Percentiles rank a stretch among this genome's conserved stretches.
These are phyloP conservation scores for Gisinianus flammeolus DNA, from an alignment of 2,888 invertebrate species.

Conservation along the genomic window DNA sequence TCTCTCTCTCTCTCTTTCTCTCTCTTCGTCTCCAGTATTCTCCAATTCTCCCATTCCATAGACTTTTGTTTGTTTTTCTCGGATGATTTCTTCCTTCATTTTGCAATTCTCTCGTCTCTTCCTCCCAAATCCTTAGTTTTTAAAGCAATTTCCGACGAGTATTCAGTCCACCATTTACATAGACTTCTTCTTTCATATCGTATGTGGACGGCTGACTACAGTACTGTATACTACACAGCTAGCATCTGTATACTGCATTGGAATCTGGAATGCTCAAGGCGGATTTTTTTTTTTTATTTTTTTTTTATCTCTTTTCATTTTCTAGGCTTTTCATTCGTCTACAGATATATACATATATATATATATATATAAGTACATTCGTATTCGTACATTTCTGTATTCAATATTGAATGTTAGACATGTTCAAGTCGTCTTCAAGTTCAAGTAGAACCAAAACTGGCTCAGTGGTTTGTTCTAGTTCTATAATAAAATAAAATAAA, in stretches of 20 bases:
- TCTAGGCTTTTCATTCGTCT: not conserved
- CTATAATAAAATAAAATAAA: too few relatives aligned
- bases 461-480: too few relatives aligned
- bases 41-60: not conserved
- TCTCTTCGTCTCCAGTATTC: not conserved
- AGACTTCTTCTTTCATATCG: not conserved
- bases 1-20: slow-evolving; percentile 28
- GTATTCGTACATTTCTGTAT: too few relatives aligned
- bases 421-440: too few relatives aligned
- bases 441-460: too few relatives aligned
- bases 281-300: not conserved
- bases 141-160: slow-evolving; percentile 3
- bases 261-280: not conserved
- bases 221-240: too few relatives aligned
- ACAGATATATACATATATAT: not conserved
- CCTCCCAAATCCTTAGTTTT: not conserved
- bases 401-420: too few relatives aligned
- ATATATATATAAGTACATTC: not conserved
- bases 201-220: not conserved
- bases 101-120: slow-evolving; percentile 19
- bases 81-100: slow-evolving; percentile 37
- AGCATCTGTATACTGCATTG: too few relatives aligned
- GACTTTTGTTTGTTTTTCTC: slow-evolving; percentile 38
- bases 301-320: not conserved
- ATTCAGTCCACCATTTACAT: too few relatives aligned